A percentile compares a stretch with the other conserved stretches of the same genome.
Evolutionary conservation across 1,140 invertebrate genomes (phyloP).

Genomic region (Lasioglossum baleicum): DNA sequence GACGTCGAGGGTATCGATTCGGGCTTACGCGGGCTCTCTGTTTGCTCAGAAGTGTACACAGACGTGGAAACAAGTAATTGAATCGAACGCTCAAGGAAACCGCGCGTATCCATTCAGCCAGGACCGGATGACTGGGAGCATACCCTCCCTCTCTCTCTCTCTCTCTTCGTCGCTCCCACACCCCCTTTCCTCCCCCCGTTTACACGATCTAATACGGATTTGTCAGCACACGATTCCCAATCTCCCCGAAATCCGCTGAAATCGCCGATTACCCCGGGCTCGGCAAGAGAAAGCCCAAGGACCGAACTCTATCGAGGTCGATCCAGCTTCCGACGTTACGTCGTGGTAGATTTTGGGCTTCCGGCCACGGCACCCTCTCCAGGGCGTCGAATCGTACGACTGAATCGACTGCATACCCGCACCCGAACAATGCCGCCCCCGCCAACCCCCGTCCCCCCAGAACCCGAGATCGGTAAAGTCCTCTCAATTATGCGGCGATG

Average conservation of each 20-base stretch:
- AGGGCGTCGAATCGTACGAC: conserved; percentile 49
- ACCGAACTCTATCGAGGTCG: conserved; percentile 52
- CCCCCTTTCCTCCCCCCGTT: conserved; percentile 36
- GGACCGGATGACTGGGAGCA: conserved; percentile 9
- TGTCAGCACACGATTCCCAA: conserved; percentile 57
- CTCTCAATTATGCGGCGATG: conserved; percentile 71
- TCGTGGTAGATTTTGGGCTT: conserved; percentile 55
- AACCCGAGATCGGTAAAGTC: conserved; percentile 58
- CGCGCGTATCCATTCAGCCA: conserved; percentile 25
- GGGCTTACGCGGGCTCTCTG: background rate
- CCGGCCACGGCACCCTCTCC: conserved; percentile 56
- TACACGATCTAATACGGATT: conserved; percentile 61
- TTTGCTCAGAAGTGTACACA: conserved; percentile 46
- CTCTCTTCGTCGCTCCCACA: too few species aligned
- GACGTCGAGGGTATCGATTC: conserved; percentile 6
- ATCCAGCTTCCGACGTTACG: conserved; percentile 52
- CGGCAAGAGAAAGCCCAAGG: conserved; percentile 42
- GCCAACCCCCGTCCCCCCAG: background rate
- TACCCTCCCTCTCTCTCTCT: background rate
- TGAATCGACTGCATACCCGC: conserved; percentile 49
- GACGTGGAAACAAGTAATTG: conserved; percentile 45
- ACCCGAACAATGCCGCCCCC: conserved; percentile 55
- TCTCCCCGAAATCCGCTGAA: conserved; percentile 58
- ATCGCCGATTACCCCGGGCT: conserved; percentile 57
- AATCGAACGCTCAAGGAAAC: conserved; percentile 39